Evolutionary conservation across 1,140 invertebrate species (phyloP).

Genomic region (Camponotus vicinus): DNA sequence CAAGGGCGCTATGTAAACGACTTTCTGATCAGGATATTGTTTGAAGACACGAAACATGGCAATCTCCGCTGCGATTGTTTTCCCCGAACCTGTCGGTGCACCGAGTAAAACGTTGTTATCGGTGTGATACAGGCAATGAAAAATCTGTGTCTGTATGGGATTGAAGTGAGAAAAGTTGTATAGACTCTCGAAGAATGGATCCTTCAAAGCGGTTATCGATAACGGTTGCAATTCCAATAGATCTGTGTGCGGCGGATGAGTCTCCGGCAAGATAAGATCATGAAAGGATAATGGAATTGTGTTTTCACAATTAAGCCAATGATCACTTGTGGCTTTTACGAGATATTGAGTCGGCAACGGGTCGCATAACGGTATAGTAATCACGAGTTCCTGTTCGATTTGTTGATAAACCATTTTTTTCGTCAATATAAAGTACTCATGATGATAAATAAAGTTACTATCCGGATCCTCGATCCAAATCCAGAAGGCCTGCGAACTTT

Average conservation of each 20-base stretch:
- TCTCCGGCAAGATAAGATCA: conserved; percentile 96
- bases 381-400: conserved; percentile 94
- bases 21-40: conserved; percentile 93
- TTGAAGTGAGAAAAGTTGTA: conserved; percentile 99
- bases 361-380: conserved; percentile 98
- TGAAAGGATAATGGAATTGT: conserved; percentile 93
- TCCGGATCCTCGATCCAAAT: conserved; percentile 99
- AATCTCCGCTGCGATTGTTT: conserved; percentile 99
- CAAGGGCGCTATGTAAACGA: conserved; percentile 99
- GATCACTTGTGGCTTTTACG: conserved; percentile 94
- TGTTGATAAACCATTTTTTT: conserved; percentile 93
- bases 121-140: conserved; percentile 98
- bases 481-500: conserved; percentile 96
- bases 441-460: conserved; percentile 97
- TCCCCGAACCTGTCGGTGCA: conserved; percentile 99
- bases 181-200: conserved; percentile 92
- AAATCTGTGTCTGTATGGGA: conserved; percentile 99
- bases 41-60: conserved; percentile 98
- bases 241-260: conserved; percentile 97
- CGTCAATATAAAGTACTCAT: conserved; percentile 96
- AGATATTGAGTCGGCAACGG: conserved; percentile 97
- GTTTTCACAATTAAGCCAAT: conserved; percentile 95
- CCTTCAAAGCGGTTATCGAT: conserved; percentile 93
- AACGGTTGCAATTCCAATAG: conserved; percentile 96
- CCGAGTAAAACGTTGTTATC: conserved; percentile 98